Evolutionary conservation across 2,797 vertebrate species (phyloP).

Genomic region (Microctenopoma steveboyesi): DNA sequence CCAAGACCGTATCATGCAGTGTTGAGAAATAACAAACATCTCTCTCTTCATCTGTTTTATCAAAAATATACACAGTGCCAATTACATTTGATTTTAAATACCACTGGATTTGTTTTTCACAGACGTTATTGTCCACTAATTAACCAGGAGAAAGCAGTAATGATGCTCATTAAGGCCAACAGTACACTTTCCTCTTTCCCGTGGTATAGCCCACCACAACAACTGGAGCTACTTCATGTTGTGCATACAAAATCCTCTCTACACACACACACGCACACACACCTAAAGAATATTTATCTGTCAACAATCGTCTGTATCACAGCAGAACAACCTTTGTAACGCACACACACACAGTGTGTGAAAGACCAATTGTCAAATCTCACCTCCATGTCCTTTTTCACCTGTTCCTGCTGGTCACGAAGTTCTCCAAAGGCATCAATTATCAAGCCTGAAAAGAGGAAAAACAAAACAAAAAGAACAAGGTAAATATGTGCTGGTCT

Average conservation of each 20-base stretch:
- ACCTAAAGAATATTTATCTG: constrained; percentile 4
- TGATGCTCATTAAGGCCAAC: constrained; percentile 31
- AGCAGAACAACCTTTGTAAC: neutral
- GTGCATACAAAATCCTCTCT: constrained; percentile 6
- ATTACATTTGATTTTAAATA: neutral
- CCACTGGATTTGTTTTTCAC: constrained; percentile 13
- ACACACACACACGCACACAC: neutral
- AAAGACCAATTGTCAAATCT: constrained; percentile 15
- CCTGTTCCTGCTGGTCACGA: constrained; percentile 85
- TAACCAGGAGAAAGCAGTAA: constrained; percentile 24
- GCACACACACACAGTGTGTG: neutral
- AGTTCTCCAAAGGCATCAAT: constrained; percentile 86
- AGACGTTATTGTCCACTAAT: constrained; percentile 22
- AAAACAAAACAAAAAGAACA: neutral
- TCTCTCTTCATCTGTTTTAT: neutral
- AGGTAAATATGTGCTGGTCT: neutral
- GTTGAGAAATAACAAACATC: too few relatives aligned
- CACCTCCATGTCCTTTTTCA: constrained; percentile 86
- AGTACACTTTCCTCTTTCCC: neutral
- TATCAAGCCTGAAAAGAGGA: constrained; percentile 75
- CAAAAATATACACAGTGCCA: neutral
- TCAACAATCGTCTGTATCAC: neutral
- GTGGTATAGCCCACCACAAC: constrained; percentile 17
- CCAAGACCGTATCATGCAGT: neutral
- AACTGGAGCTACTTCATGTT: constrained; percentile 15